Evolutionary conservation across 35 echinoderm and acorn worm genomes (phyloP).

Genomic region (Hemicentrotus pulcherrimus): DNA sequence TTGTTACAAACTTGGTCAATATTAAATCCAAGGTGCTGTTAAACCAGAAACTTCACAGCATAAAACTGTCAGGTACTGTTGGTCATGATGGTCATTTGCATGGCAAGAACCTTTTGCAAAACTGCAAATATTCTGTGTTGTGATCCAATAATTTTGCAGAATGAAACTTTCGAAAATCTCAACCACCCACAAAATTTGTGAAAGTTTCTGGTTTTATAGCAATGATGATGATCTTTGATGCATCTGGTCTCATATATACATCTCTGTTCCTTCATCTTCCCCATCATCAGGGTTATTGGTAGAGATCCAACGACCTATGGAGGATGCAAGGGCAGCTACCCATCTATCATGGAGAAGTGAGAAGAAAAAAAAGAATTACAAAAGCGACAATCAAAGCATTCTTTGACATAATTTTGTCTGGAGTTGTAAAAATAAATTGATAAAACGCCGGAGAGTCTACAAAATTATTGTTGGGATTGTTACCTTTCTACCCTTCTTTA

Average conservation of each 20-base stretch:
- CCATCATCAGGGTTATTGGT: conserved; percentile 73
- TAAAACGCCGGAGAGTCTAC: too few species aligned
- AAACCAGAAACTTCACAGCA: too few species aligned
- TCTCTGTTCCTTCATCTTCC: conserved; percentile 73
- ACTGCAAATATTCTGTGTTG: not conserved
- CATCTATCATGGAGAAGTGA: conserved; percentile 61
- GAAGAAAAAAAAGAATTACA: not conserved
- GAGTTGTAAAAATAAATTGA: too few species aligned
- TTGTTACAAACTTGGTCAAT: too few species aligned
- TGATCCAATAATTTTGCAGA: not conserved
- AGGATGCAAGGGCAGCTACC: conserved; percentile 85
- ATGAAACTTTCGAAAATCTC: not conserved
- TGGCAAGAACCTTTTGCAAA: not conserved
- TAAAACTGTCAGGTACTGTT: too few species aligned
- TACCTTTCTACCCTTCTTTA: too few species aligned
- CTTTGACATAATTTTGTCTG: too few species aligned
- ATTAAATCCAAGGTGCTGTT: too few species aligned
- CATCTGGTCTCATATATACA: conserved; percentile 65
- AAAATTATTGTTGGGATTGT: too few species aligned
- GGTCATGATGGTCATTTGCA: not conserved
- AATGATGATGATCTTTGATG: not conserved
- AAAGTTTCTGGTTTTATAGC: not conserved
- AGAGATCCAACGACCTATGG: conserved; percentile 92
- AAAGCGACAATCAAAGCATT: not conserved
- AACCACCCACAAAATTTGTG: not conserved